Percentiles rank a stretch among this genome's conserved stretches.
Evolutionary conservation across 2,113 vertebrate species (phyloP).

Genomic region (Patagioenas fasciata): DNA sequence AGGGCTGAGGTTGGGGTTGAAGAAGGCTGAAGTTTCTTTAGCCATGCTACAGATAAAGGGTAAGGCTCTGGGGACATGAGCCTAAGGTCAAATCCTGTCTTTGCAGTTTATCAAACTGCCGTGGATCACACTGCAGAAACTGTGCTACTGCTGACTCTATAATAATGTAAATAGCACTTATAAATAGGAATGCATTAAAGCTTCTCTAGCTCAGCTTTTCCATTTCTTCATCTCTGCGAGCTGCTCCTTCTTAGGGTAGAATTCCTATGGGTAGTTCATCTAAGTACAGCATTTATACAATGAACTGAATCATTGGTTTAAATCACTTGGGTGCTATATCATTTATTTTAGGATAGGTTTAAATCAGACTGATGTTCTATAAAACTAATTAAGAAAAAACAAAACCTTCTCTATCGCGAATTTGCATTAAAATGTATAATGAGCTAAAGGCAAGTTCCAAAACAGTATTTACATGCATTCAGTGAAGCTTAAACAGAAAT

Average conservation of each 20-base stretch:
- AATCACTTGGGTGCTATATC: background rate
- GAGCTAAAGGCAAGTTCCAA: background rate
- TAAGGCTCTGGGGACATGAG: background rate
- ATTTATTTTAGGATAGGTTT: background rate
- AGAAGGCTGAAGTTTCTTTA: background rate
- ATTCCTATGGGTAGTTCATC: background rate
- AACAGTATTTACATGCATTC: background rate
- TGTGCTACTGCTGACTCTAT: background rate
- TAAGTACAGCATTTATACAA: background rate
- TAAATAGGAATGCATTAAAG: background rate
- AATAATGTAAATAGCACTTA: background rate
- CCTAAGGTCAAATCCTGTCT: background rate
- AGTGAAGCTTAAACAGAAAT: background rate
- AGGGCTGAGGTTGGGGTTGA: background rate
- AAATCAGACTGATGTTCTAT: background rate
- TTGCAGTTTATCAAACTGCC: background rate
- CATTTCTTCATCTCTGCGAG: background rate
- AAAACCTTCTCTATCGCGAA: background rate
- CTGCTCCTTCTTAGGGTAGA: background rate
- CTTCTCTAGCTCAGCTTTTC: background rate
- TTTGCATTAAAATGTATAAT: constrained; percentile 21
- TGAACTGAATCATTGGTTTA: background rate
- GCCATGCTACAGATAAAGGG: background rate
- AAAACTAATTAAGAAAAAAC: background rate
- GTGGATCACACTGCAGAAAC: background rate